Evolutionary conservation across 2,888 invertebrate genomes (phyloP).

Genomic region (Parnassius apollo): DNA sequence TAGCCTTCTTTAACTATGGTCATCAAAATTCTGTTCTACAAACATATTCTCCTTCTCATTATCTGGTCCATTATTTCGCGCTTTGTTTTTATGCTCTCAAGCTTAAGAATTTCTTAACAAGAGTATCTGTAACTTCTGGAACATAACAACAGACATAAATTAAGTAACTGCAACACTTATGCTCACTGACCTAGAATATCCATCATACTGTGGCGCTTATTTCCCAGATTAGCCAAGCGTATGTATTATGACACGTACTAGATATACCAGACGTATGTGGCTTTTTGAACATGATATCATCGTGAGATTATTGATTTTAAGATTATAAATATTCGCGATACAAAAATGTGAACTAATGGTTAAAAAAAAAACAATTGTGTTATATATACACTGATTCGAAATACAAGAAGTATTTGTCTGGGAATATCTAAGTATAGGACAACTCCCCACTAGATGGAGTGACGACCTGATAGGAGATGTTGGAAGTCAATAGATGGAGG

Average conservation of each 20-base stretch:
- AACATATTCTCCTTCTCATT: no score
- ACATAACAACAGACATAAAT: constrained; percentile 19
- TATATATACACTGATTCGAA: no score
- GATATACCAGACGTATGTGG: constrained; percentile 8
- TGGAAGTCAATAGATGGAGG: no score
- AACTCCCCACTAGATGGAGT: no score
- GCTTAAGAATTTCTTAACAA: constrained; percentile 7
- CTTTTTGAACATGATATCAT: constrained; percentile 4
- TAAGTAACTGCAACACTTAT: constrained; percentile 17
- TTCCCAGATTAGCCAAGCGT: constrained; percentile 22
- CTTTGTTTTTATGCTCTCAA: constrained; percentile 6
- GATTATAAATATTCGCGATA: no score
- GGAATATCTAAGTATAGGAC: no score
- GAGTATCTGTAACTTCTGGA: constrained; percentile 14
- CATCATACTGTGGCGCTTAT: constrained; percentile 6
- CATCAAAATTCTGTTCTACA: no score
- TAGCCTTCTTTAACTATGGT: no score
- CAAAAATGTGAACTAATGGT: no score
- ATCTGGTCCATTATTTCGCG: not conserved
- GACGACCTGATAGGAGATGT: no score
- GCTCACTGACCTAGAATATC: constrained; percentile 25
- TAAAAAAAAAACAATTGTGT: no score
- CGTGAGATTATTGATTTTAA: not conserved
- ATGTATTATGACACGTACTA: constrained; percentile 16
- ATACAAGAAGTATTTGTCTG: no score